phyloP scores from a whole-genome alignment of 2,797 vertebrate species.

The Betta splendens region DNA sequence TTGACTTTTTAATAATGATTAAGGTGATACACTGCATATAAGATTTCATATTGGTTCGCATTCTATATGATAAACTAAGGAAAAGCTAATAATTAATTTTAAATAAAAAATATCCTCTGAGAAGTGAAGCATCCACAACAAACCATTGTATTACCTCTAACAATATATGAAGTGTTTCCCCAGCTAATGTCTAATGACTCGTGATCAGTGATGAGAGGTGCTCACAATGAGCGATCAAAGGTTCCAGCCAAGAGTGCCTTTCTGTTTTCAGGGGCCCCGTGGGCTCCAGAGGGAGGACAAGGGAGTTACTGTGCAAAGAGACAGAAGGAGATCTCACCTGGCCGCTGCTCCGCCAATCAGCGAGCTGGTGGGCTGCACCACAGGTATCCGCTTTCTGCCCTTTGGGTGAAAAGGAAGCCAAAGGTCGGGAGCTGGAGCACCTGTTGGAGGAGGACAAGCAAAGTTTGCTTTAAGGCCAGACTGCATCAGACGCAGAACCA shows the following conservation, averaged over 20 bases:
- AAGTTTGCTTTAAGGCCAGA: neutral
- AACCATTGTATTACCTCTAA: neutral
- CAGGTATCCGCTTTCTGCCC: slow-evolving; percentile 58
- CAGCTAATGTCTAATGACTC: slow-evolving; percentile 23
- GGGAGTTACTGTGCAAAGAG: slow-evolving; percentile 47
- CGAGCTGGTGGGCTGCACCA: neutral
- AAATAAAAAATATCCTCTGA: neutral
- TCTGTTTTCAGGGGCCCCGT: slow-evolving; percentile 38
- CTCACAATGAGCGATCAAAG: slow-evolving; percentile 42
- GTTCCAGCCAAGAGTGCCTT: slow-evolving; percentile 27
- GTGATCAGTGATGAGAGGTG: slow-evolving; percentile 26
- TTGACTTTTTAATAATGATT: neutral
- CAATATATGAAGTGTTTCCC: neutral
- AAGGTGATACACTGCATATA: neutral
- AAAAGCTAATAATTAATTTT: no score
- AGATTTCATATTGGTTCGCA: neutral
- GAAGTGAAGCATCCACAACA: no score
- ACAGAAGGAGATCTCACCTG: slow-evolving; percentile 44
- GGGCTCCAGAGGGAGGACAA: slow-evolving; percentile 40
- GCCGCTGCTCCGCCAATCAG: slow-evolving; percentile 49
- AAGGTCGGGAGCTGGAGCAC: slow-evolving; percentile 32
- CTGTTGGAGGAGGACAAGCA: slow-evolving; percentile 20
- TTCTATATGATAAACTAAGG: no score
- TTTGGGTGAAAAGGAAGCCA: slow-evolving; percentile 31
- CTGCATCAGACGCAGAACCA: no score